These are phyloP conservation scores for Channa maculata DNA, from an alignment of 2,113 vertebrate genomes.

Conservation along the genomic window DNA sequence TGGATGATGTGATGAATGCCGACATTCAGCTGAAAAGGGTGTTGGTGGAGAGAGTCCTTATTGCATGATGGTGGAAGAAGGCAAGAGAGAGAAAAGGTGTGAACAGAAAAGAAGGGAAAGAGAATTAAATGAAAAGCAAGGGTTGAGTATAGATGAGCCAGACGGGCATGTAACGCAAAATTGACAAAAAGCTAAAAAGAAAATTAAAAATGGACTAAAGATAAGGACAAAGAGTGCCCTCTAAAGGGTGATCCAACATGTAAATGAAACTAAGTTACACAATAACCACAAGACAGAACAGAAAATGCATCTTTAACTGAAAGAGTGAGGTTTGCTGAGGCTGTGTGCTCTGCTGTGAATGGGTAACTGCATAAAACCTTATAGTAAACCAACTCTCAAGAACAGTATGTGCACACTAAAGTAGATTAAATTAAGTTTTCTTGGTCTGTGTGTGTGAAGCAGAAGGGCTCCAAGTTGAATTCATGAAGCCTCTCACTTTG, in stretches of 20 bases:
- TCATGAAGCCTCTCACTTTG: neutral
- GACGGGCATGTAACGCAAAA: conserved; percentile 3
- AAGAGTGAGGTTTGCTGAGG: neutral
- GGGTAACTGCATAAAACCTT: conserved; percentile 31
- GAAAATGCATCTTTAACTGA: conserved; percentile 17
- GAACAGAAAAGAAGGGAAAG: neutral
- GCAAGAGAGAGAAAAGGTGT: neutral
- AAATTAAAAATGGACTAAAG: conserved; percentile 4
- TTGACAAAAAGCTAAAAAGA: conserved; percentile 7
- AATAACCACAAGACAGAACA: conserved; percentile 18
- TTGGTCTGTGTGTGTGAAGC: conserved; percentile 23
- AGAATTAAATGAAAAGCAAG: neutral
- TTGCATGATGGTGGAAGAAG: conserved; percentile 2
- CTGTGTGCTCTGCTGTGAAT: conserved; percentile 16
- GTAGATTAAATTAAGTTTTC: conserved; percentile 24
- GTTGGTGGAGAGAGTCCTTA: conserved; percentile 33
- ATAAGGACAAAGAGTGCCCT: conserved; percentile 57
- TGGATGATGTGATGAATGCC: conserved; percentile 65
- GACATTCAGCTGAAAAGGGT: conserved; percentile 49
- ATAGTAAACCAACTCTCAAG: conserved; percentile 26
- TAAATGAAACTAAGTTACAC: conserved; percentile 24
- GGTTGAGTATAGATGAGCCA: neutral
- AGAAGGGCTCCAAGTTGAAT: neutral
- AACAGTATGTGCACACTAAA: neutral
- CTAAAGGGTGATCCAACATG: conserved; percentile 48